Conservation (phyloP, 2,888 invertebrate species). For the Rotaria macrura region DNA sequence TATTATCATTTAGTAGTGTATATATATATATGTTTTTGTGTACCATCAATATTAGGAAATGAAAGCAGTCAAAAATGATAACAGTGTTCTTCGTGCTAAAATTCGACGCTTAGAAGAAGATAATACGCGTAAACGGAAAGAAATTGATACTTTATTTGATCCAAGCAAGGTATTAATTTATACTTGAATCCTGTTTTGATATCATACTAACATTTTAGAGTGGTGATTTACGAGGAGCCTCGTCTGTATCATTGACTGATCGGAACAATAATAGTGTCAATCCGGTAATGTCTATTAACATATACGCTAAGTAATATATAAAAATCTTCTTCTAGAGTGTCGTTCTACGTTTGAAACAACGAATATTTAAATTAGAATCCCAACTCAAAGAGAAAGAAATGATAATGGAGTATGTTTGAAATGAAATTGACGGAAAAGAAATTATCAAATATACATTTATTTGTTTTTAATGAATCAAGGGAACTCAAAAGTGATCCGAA, state of each 20-base stretch:
- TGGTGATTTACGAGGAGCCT: background rate
- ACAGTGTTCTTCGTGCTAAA: background rate
- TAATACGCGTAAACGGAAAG: background rate
- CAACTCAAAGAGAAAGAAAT: background rate
- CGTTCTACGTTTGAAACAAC: conserved; percentile 1
- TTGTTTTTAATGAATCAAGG: background rate
- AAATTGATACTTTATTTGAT: background rate
- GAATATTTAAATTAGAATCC: background rate
- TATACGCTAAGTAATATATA: background rate
- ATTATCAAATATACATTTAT: background rate
- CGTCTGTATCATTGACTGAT: background rate
- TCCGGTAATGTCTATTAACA: background rate
- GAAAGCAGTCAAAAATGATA: background rate
- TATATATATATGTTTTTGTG: background rate
- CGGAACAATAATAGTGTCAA: background rate
- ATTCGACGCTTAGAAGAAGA: conserved; percentile 17
- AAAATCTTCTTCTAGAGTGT: background rate
- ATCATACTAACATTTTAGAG: background rate
- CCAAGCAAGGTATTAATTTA: background rate
- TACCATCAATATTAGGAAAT: too few relatives aligned
- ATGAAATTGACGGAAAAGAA: background rate
- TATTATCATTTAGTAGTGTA: background rate
- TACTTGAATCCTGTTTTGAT: background rate
- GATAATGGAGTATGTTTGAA: background rate
- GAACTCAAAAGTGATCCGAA: background rate